phyloP scores from a whole-genome alignment of 2,113 vertebrate species.

The Rhinoderma darwinii region DNA sequence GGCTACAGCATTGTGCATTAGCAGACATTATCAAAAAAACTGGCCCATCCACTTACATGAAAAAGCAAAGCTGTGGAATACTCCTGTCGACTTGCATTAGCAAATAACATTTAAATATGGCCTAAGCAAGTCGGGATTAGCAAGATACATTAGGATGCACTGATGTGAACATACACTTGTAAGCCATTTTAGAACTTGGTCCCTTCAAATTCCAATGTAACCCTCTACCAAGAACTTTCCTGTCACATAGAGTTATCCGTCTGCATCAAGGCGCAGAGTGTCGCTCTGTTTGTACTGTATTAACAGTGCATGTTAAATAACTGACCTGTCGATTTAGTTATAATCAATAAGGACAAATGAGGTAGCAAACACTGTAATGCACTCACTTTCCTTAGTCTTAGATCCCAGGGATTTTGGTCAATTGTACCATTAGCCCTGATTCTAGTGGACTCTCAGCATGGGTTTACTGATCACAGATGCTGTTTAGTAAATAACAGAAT shows the following conservation, averaged over 20 bases:
- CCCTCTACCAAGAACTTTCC: slow-evolving; percentile 9
- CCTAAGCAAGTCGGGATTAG: slow-evolving; percentile 35
- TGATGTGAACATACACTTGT: slow-evolving; percentile 30
- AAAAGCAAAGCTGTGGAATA: slow-evolving; percentile 47
- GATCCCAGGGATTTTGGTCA: not conserved
- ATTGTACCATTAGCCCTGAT: not conserved
- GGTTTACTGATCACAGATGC: no score
- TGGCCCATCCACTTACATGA: slow-evolving; percentile 16
- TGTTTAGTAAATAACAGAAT: no score
- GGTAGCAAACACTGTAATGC: not conserved
- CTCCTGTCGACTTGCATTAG: slow-evolving; percentile 51
- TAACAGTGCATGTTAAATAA: slow-evolving; percentile 27
- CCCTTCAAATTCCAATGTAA: not conserved
- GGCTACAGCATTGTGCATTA: slow-evolving; percentile 48
- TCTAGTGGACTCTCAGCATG: no score
- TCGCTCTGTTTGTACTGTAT: slow-evolving; percentile 18
- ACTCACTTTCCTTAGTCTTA: not conserved
- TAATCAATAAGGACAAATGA: slow-evolving; percentile 40
- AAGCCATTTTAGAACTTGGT: slow-evolving; percentile 29
- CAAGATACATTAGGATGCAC: slow-evolving; percentile 35
- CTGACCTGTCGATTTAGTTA: slow-evolving; percentile 24
- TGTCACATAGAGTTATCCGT: not conserved
- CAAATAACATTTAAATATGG: slow-evolving; percentile 22
- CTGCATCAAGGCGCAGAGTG: not conserved
- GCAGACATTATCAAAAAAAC: slow-evolving; percentile 44